A percentile compares a stretch with the other conserved stretches of the same genome.
These are phyloP conservation scores for Semaprochilodus insignis DNA, from an alignment of 2,797 vertebrate genomes.

Conservation along the genomic window DNA sequence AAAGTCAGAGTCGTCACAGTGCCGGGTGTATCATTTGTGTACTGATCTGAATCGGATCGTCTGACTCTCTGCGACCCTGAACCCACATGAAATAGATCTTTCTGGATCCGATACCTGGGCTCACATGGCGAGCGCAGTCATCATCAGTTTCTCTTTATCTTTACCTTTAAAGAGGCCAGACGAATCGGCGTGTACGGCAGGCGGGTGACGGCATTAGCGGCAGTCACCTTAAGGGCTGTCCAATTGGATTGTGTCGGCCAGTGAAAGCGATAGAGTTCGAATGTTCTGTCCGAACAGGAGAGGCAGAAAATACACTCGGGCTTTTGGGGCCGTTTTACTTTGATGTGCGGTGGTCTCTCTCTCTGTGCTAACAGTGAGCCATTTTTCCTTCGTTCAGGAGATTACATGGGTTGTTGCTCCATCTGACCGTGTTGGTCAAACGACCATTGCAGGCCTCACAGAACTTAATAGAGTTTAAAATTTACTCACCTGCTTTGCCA, in stretches of 20 bases:
- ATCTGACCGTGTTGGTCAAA: constrained; percentile 85
- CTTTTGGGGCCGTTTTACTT: constrained; percentile 71
- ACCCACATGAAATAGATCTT: constrained; percentile 5
- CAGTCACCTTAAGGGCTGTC: constrained; percentile 51
- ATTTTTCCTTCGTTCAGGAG: constrained; percentile 74
- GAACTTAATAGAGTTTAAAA: constrained; percentile 81
- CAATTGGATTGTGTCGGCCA: constrained; percentile 59
- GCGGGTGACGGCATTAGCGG: constrained; percentile 29
- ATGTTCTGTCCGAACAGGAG: constrained; percentile 72
- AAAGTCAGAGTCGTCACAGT: constrained; percentile 3
- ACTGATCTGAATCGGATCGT: constrained; percentile 7
- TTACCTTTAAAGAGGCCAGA: not conserved
- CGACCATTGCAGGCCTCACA: constrained; percentile 73
- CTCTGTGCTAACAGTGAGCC: constrained; percentile 65
- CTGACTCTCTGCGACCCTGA: not conserved
- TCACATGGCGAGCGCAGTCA: constrained; percentile 8
- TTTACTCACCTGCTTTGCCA: constrained; percentile 78
- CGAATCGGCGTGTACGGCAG: constrained; percentile 20
- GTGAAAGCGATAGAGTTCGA: constrained; percentile 75
- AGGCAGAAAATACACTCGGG: constrained; percentile 73
- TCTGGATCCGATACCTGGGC: not conserved
- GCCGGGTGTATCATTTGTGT: not conserved
- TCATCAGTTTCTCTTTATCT: constrained; percentile 17
- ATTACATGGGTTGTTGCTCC: constrained; percentile 90
- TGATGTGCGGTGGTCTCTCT: constrained; percentile 71